Conservation (phyloP, 2,113 vertebrate species). For the Caranx ignobilis region DNA sequence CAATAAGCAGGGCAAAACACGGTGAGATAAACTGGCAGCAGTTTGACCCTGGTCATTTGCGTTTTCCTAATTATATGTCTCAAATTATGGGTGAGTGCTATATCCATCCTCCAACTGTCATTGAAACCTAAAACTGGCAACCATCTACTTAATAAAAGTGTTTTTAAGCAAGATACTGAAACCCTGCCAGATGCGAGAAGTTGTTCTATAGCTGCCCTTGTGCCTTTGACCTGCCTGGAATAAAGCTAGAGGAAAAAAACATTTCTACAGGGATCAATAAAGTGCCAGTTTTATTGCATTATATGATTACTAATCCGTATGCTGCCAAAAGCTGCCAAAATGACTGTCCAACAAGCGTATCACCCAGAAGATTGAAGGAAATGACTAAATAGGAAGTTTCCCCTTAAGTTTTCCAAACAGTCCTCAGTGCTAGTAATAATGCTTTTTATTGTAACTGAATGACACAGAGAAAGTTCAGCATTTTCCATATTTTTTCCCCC, state of each 20-base stretch:
- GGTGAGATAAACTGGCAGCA: neutral
- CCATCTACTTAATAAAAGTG: conserved; percentile 14
- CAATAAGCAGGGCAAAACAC: neutral
- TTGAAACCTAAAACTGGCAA: conserved; percentile 24
- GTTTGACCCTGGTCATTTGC: neutral
- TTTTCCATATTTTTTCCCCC: conserved; percentile 16
- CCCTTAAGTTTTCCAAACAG: conserved; percentile 27
- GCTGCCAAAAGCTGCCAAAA: conserved; percentile 31
- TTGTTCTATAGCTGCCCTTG: conserved; percentile 33
- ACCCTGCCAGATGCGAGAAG: conserved; percentile 29
- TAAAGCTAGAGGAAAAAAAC: conserved; percentile 27
- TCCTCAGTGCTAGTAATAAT: conserved; percentile 28
- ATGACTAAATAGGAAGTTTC: conserved; percentile 38
- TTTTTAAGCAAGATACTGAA: conserved; percentile 34
- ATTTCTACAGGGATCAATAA: conserved; percentile 46
- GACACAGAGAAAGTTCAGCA: conserved; percentile 37
- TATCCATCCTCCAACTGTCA: conserved; percentile 7
- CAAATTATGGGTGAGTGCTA: conserved; percentile 25
- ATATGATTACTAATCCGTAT: conserved; percentile 48
- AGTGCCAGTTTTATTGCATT: conserved; percentile 42
- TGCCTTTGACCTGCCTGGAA: conserved; percentile 47
- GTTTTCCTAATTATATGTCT: conserved; percentile 21
- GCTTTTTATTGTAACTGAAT: conserved; percentile 41
- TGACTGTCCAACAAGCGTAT: conserved; percentile 33
- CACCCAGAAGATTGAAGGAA: conserved; percentile 32